Evolutionary conservation across 2,888 invertebrate genomes (phyloP).

Genomic region (Pristionchus exspectatus): DNA sequence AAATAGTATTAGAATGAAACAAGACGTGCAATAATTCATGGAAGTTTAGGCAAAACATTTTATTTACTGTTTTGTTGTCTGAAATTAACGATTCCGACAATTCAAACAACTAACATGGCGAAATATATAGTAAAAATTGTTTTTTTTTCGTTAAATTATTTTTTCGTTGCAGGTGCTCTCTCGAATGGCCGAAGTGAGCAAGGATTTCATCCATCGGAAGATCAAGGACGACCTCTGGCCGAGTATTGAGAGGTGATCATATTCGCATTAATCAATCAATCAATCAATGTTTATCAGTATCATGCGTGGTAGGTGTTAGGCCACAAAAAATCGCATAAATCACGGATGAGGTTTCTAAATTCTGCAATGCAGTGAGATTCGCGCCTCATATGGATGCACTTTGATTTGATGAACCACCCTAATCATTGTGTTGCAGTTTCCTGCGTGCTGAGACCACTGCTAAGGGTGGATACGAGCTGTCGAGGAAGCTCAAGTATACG

Average conservation of each 20-base stretch:
- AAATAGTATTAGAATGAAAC: too few relatives aligned
- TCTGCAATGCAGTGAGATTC: not conserved
- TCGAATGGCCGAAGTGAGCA: slow-evolving; percentile 66
- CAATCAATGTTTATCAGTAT: too few relatives aligned
- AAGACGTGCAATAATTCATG: too few relatives aligned
- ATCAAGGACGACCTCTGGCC: slow-evolving; percentile 68
- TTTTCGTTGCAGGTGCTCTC: slow-evolving; percentile 58
- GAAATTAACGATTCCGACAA: not conserved
- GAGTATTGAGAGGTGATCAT: slow-evolving; percentile 45
- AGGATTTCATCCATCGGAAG: slow-evolving; percentile 68
- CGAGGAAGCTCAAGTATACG: slow-evolving; percentile 33
- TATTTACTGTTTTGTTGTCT: too few relatives aligned
- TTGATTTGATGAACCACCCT: not conserved
- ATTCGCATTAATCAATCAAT: too few relatives aligned
- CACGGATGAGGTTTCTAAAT: not conserved
- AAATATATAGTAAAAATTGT: not conserved
- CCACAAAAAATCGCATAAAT: too few relatives aligned
- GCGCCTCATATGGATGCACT: not conserved
- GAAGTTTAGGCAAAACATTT: too few relatives aligned
- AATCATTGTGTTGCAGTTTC: not conserved
- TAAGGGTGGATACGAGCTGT: not conserved
- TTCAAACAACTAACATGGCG: not conserved
- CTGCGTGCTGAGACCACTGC: slow-evolving; percentile 12
- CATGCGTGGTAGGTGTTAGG: too few relatives aligned
- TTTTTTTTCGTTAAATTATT: not conserved